Conservation (phyloP, 2,888 invertebrate species). For the Selenia dentaria region DNA sequence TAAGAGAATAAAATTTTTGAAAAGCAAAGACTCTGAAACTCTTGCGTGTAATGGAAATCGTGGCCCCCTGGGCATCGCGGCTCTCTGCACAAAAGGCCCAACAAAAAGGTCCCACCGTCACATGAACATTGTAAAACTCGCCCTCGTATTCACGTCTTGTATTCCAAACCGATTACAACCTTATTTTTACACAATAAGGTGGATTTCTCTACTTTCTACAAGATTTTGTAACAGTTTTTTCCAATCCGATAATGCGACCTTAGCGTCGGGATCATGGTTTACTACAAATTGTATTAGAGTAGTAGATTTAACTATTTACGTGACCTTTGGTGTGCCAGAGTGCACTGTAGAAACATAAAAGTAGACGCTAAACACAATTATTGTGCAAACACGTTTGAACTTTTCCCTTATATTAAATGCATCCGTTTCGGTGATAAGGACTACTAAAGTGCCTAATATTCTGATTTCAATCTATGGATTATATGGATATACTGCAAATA, state of each 20-base stretch:
- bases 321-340: constrained; percentile 32
- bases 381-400: no score
- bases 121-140: constrained; percentile 83
- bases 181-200: constrained; percentile 52
- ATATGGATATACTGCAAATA: no score
- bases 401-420: no score
- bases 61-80: constrained; percentile 76
- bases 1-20: constrained; percentile 60
- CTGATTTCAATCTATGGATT: no score
- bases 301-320: constrained; percentile 83
- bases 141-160: constrained; percentile 61
- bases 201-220: constrained; percentile 47
- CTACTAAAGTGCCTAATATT: no score
- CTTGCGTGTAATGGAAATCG: constrained; percentile 81
- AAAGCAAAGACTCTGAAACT: constrained; percentile 71
- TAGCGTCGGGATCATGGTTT: constrained; percentile 83
- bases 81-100: constrained; percentile 78
- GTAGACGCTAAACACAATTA: neutral
- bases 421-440: no score
- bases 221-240: constrained; percentile 78
- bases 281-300: constrained; percentile 84
- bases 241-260: constrained; percentile 83
- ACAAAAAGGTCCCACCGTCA: constrained; percentile 82
- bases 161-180: constrained; percentile 54
- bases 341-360: constrained; percentile 9